These are phyloP conservation scores for Pimpla rufipes DNA, from an alignment of 2,888 invertebrate species.

Conservation along the genomic window DNA sequence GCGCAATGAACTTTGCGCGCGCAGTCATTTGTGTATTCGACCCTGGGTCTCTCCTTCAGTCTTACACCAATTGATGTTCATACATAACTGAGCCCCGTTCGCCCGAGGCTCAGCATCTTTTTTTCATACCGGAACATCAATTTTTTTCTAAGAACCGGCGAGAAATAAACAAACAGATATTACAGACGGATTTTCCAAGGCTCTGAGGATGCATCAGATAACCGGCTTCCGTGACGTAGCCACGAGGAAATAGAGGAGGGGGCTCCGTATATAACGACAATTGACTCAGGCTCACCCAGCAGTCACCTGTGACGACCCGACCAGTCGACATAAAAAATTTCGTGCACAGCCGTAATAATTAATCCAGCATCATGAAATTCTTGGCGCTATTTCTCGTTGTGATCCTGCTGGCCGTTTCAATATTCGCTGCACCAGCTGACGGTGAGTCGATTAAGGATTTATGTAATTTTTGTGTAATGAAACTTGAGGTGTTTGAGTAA, in stretches of 20 bases:
- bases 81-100: background rate
- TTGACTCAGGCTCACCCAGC: background rate
- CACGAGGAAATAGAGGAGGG: background rate
- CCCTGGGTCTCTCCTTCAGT: background rate
- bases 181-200: conserved; percentile 8
- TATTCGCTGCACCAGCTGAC: background rate
- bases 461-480: too few species aligned
- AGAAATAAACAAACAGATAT: too few species aligned
- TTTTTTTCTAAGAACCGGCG: background rate
- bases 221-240: background rate
- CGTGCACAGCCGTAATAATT: too few species aligned
- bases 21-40: background rate
- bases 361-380: background rate
- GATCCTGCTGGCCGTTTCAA: background rate
- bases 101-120: background rate
- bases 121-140: background rate
- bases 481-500: too few species aligned
- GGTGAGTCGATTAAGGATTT: background rate
- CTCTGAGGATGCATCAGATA: background rate
- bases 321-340: background rate
- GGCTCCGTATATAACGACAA: background rate
- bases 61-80: background rate
- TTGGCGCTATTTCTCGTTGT: background rate
- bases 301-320: background rate
- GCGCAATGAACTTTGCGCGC: too few species aligned